phyloP scores from a whole-genome alignment of 2,113 vertebrate species.

The Clarias macrocephalus region DNA sequence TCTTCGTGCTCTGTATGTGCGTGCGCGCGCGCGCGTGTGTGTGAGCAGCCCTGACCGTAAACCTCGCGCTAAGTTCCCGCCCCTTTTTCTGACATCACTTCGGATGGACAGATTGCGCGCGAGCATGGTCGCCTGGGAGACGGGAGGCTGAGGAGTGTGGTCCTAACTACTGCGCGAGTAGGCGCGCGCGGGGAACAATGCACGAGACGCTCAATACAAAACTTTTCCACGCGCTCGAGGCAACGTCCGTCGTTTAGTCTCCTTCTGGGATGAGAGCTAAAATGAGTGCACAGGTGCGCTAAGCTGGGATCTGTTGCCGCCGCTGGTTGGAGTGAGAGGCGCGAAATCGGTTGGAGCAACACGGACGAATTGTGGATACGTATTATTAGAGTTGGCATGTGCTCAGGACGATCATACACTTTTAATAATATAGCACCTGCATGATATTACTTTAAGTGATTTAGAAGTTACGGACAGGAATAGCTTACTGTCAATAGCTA shows the following conservation, averaged over 20 bases:
- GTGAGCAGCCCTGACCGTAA: background rate
- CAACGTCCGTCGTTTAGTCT: background rate
- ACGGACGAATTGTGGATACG: background rate
- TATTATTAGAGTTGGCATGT: background rate
- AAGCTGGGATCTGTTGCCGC: background rate
- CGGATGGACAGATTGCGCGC: constrained; percentile 4
- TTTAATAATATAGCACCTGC: background rate
- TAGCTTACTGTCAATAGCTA: background rate
- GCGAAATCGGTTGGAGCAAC: background rate
- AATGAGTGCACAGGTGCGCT: constrained; percentile 39
- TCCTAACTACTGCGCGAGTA: background rate
- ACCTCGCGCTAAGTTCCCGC: constrained; percentile 13
- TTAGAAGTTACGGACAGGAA: background rate
- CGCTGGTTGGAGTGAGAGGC: background rate
- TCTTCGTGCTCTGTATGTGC: background rate
- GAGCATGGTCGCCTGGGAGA: constrained; percentile 23
- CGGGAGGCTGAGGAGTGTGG: constrained; percentile 23
- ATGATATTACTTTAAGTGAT: background rate
- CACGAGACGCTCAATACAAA: background rate
- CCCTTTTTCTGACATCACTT: constrained; percentile 30
- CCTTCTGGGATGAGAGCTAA: background rate
- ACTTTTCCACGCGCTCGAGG: background rate
- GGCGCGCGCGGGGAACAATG: constrained; percentile 4
- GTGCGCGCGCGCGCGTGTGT: background rate
- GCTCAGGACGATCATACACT: background rate